Evolutionary conservation across 2,797 vertebrate species (phyloP).

Genomic region (Thalassophryne amazonica): DNA sequence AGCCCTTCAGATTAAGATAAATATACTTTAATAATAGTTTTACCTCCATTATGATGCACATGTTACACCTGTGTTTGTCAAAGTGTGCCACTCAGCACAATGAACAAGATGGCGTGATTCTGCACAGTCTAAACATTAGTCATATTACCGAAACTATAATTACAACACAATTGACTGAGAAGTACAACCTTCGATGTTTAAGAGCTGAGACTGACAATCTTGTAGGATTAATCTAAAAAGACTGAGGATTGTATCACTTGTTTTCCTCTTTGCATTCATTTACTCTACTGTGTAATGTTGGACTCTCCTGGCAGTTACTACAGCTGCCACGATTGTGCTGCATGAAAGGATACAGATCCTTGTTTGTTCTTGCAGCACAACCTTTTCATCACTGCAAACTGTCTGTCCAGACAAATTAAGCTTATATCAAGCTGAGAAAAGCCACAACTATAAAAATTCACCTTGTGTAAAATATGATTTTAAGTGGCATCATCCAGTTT

Average conservation of each 20-base stretch:
- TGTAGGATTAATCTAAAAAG: conserved; percentile 5
- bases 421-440: conserved; percentile 5
- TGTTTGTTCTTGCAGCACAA: conserved; percentile 6
- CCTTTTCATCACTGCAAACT: background rate
- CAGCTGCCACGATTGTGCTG: conserved; percentile 10
- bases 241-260: conserved; percentile 12
- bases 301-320: conserved; percentile 26
- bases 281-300: background rate
- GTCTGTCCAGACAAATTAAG: conserved; percentile 3
- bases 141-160: conserved; percentile 13
- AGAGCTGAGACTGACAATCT: conserved; percentile 16
- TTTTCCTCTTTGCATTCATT: conserved; percentile 31
- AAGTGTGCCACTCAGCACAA: too few species aligned
- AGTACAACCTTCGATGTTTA: conserved; percentile 13
- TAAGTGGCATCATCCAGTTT: too few species aligned
- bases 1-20: conserved; percentile 19
- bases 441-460: too few species aligned
- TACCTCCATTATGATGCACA: conserved; percentile 3
- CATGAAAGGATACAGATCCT: background rate
- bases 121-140: too few species aligned
- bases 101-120: too few species aligned
- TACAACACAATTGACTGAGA: conserved; percentile 28
- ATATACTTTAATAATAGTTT: conserved; percentile 10
- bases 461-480: too few species aligned
- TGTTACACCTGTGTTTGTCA: too few species aligned